Base-by-base conservation (phyloP, 1,140 invertebrate genomes). In the Drosophila sproati region DNA sequence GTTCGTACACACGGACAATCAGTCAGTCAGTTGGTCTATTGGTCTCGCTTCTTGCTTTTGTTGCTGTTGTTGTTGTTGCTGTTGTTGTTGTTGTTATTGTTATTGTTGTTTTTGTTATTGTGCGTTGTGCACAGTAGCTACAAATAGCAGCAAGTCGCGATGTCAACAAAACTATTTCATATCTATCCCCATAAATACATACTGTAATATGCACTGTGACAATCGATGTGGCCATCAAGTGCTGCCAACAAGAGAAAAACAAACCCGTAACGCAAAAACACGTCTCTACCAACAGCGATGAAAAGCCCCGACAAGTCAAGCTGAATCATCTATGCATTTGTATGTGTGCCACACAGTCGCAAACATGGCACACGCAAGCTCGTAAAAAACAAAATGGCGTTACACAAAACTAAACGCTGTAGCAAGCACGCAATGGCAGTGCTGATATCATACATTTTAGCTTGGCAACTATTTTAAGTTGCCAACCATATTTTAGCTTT, bases 301-400 rank as follows among this genome's bases (percentile, higher is more conserved):
- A 47, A 62, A 63, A 68, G 70, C 32, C 31, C 37, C 31, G 35
- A 39, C 48, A 45, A 68, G 56, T 69, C 71, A 61, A 48, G 71
- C 64, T 55, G 71, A 69, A 68, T 32, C 47, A 52, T 68, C 28
- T 45, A 20, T 52, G 29, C 12, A 20, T 20, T 35, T 34, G 45
- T 52, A 12, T 41, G 45, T 32, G 47, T 48, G 41, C 39, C 61
- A 59, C 48, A 66, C 59, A 72, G 32, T 32, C 51, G 29, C 32
- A 56, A 54, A 47, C 35, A 62, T 54, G 67, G 62, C 67, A 43
- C 62, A 74, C 73, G 62, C 76, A 61, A 71, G 71, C 72, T 82
- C 80, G 64, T 82, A 82, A 81, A 20, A 86, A 86, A 73, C 77
- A 86, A 82, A 81, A 81, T 86, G 78, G 75, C 82, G 74, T 70